Base-by-base conservation (phyloP, 2,797 vertebrate species). In the Labroides dimidiatus region DNA sequence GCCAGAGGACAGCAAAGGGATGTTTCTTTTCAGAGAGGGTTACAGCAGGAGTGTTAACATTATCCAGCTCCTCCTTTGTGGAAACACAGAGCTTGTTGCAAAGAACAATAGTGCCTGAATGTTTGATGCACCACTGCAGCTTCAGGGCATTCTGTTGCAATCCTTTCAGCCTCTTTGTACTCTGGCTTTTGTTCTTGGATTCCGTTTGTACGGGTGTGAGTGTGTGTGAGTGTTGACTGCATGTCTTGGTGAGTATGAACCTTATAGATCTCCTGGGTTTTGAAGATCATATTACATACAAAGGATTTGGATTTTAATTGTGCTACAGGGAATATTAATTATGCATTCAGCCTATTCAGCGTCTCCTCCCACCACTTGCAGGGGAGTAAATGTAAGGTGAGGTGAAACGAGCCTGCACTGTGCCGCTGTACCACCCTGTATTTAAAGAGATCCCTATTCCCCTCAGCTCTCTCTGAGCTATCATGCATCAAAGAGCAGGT, bases 251-350 rank as follows among this genome's bases (percentile, higher is more conserved):
- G 68, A 49, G 42, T 54, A 23, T 54, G 52, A 67, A 37, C 49
- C 54, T 59, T 47, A 44, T 16, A 4, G 33, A 57, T 72, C 80
- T 74, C 50, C 50, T 33, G 50, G 27, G 48, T 81, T 84, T 78
- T 72, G 65, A 76, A 70, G 81, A 82, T 87, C 72, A 69, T 42
- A 76, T 84, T 83, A 81, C 75, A 64, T 75, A 75, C 75, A 89
- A 71, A 88, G 68, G 76, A 82, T 86, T 87, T 88, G 82, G 91
- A 75, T 90, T 80, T 79, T 87, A 87, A 87, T 91, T 81, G 69
- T 75, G 76, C 87, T 75, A 59, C 74, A 70, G 82, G 86, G 84
- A 64, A 69, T 75, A 87, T 93, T 85, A 92, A 93, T 92, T 87
- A 89, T 91, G 69, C 84, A 90, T 89, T 78, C 72, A 78, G 63